These are phyloP conservation scores for Cheirogaleus medius DNA, from an alignment of 2,113 vertebrate species.

Conservation along the genomic window DNA sequence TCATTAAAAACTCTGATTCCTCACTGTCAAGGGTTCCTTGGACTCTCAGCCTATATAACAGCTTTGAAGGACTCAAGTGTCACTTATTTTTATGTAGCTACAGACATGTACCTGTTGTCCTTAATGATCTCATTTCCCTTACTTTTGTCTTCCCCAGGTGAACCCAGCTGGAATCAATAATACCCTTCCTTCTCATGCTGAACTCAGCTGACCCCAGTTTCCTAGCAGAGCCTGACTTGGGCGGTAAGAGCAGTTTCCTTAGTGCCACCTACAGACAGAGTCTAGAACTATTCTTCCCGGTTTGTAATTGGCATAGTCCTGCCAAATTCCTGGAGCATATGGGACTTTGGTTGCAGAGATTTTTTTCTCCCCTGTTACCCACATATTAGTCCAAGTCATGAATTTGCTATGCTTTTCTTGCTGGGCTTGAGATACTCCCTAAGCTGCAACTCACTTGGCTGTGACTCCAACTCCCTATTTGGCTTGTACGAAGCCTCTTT, in stretches of 20 bases:
- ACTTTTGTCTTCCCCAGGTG: neutral
- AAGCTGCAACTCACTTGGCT: neutral
- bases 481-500: neutral
- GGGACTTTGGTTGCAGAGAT: neutral
- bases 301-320: neutral
- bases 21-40: neutral
- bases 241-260: neutral
- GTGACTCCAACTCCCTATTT: neutral
- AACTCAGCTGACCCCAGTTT: neutral
- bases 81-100: neutral
- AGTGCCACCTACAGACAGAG: neutral
- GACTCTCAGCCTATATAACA: conserved; percentile 1
- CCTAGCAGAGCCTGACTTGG: neutral
- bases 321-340: neutral
- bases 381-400: neutral
- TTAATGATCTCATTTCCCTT: conserved; percentile 26
- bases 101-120: neutral
- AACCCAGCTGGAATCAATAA: neutral
- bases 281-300: neutral
- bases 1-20: conserved; percentile 44
- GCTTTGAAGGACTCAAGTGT: conserved; percentile 43
- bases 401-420: neutral
- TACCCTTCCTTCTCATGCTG: neutral
- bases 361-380: neutral
- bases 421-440: neutral